Base-by-base conservation (phyloP, 2,888 invertebrate genomes). In the Cenopis cana region DNA sequence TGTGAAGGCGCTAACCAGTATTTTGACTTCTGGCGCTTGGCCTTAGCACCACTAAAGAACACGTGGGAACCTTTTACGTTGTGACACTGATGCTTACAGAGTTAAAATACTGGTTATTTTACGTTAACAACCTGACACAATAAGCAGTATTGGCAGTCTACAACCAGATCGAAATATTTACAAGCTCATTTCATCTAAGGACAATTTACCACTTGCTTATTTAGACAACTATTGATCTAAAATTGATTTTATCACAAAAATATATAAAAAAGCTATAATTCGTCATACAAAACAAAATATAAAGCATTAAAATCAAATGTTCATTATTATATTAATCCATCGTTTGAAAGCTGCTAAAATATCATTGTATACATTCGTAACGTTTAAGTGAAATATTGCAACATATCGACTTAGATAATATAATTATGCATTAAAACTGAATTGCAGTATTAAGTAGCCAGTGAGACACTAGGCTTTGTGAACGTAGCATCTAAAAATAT, bases 361-460 rank as follows among this genome's bases (percentile, higher is more conserved):
- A 70, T 69, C 64, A 64, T 54, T 76, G 75, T 75, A 78, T 78
- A 77, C 71, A 74, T 61, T 71, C 76, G 77, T 79, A 82, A 89
- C 89, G 89, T 89, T 82, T 81, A 91, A 90, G 90, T 90, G 77
- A 76, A 81, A 88, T 91, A 91, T 92, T 92, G 91, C 91, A 91
- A 89, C 90, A 76, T 80, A 78, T 89, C 84, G 78, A 89, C 88
- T 89, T 89, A 81, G 79, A 82, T 79, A 79, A 79, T 76, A 84
- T 77, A 79, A 90, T 90, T 90, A 90, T 89, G 89, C 89, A 79
- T 80, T 79, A 71, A 80, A 77, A 75, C 36, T 18, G 61, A 49
- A 54, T 62, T 46, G 68, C 52, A 49, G n/a, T 55, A 54, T 55
- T 61, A 69, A 66, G 64, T 70, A 65, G 70, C 50, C n/a, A 56